These are phyloP conservation scores for Macropodus opercularis DNA, from an alignment of 2,797 vertebrate genomes.

Conservation along the genomic window DNA sequence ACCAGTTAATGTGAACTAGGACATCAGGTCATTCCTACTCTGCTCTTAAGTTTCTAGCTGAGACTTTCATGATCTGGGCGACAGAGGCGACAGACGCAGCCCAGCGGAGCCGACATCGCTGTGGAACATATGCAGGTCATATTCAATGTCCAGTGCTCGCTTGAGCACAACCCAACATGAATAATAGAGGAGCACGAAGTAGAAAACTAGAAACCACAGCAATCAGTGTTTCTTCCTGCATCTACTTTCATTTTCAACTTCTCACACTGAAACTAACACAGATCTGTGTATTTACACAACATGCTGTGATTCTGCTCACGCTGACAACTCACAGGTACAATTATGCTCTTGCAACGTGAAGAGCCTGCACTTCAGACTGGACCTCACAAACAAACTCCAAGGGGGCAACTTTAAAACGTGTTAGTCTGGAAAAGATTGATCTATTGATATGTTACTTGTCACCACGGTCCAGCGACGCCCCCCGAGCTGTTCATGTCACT, in stretches of 20 bases:
- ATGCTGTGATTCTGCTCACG: not conserved
- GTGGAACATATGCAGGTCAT: not conserved
- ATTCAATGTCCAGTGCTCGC: not conserved
- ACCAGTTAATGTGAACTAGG: too few species aligned
- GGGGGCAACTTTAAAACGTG: constrained; percentile 2
- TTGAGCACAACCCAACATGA: not conserved
- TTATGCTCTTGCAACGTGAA: not conserved
- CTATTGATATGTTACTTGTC: constrained; percentile 40
- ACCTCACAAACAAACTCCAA: not conserved
- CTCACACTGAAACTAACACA: too few species aligned
- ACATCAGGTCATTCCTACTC: too few species aligned
- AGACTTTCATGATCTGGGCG: too few species aligned
- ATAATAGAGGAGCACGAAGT: not conserved
- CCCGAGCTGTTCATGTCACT: constrained; percentile 33
- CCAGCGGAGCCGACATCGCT: not conserved
- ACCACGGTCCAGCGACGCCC: constrained; percentile 23
- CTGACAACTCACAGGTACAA: not conserved
- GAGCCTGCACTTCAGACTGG: not conserved
- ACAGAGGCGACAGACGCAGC: not conserved
- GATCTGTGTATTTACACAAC: too few species aligned
- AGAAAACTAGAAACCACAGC: not conserved
- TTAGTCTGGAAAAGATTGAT: constrained; percentile 41
- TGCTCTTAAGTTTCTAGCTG: too few species aligned
- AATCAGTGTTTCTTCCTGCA: too few species aligned
- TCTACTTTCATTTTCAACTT: too few species aligned